A percentile compares a stretch with the other conserved stretches of the same genome.
Conservation (phyloP, 2,113 vertebrate species). For the Pavo muticus region DNA sequence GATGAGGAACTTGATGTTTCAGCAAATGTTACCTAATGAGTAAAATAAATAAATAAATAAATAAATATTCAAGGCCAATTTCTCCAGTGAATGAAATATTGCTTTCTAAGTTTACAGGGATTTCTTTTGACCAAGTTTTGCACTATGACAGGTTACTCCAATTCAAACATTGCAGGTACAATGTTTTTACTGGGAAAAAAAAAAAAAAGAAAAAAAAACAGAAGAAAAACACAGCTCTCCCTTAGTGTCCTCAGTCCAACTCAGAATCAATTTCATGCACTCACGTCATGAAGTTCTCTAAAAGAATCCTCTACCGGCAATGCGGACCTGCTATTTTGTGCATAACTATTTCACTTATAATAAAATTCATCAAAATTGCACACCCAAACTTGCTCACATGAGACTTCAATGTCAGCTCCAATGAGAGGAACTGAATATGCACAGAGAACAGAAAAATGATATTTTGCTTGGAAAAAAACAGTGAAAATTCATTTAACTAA, state of each 20-base stretch:
- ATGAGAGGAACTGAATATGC: background rate
- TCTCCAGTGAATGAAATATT: background rate
- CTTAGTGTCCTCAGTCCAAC: background rate
- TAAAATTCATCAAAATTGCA: background rate
- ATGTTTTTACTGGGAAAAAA: background rate
- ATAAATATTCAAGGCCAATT: background rate
- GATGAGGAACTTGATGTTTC: background rate
- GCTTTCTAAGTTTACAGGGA: too few relatives aligned
- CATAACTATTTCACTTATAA: background rate
- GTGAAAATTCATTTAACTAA: background rate
- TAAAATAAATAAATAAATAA: background rate
- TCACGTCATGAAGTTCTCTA: background rate
- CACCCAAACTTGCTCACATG: background rate
- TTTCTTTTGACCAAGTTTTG: too few relatives aligned
- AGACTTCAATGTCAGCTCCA: background rate
- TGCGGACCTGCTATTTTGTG: background rate
- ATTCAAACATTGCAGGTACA: background rate
- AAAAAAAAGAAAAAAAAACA: background rate
- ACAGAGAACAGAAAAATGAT: background rate
- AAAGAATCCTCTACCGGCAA: background rate
- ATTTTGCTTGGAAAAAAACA: background rate
- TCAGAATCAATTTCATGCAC: background rate
- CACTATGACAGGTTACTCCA: background rate
- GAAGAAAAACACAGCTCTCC: background rate
- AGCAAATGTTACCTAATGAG: background rate